Evolutionary conservation across 2,888 invertebrate species (phyloP).

Genomic region (Malthinus seriepunctatus): DNA sequence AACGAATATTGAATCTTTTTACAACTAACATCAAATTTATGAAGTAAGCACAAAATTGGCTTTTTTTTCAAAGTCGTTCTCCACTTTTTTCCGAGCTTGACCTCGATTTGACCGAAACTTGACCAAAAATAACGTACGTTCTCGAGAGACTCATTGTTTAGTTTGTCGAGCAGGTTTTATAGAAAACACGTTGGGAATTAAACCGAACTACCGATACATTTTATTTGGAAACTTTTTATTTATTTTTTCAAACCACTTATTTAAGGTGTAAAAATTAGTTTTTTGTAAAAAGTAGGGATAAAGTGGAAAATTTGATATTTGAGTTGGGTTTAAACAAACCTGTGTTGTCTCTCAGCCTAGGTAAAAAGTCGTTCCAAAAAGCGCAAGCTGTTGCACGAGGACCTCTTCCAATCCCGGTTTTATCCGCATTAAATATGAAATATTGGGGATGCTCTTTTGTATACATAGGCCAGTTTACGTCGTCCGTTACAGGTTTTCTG

Average conservation of each 20-base stretch:
- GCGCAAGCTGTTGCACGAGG: conserved; percentile 87
- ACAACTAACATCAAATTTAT: conserved; percentile 6
- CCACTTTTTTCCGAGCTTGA: neutral
- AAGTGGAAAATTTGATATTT: no score
- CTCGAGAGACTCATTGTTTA: conserved; percentile 18
- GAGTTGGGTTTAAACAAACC: no score
- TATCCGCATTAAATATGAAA: conserved; percentile 86
- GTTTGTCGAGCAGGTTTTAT: conserved; percentile 7
- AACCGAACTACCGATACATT: conserved; percentile 17
- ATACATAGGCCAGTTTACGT: conserved; percentile 86
- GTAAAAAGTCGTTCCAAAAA: conserved; percentile 96
- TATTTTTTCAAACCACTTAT: neutral
- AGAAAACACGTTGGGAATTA: conserved; percentile 20
- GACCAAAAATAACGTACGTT: conserved; percentile 17
- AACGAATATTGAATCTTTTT: conserved; percentile 7
- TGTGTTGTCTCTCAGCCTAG: conserved; percentile 78
- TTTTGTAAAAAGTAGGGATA: no score
- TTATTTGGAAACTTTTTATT: conserved; percentile 11
- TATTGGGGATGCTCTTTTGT: conserved; percentile 84
- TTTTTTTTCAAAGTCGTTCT: neutral
- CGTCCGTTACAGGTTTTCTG: conserved; percentile 68
- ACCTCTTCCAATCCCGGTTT: conserved; percentile 69
- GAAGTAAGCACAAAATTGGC: conserved; percentile 11
- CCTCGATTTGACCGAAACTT: conserved; percentile 10
- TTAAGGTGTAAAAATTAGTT: no score